phyloP scores from a whole-genome alignment of 1,140 invertebrate species.

The Drosophila bifasciata region DNA sequence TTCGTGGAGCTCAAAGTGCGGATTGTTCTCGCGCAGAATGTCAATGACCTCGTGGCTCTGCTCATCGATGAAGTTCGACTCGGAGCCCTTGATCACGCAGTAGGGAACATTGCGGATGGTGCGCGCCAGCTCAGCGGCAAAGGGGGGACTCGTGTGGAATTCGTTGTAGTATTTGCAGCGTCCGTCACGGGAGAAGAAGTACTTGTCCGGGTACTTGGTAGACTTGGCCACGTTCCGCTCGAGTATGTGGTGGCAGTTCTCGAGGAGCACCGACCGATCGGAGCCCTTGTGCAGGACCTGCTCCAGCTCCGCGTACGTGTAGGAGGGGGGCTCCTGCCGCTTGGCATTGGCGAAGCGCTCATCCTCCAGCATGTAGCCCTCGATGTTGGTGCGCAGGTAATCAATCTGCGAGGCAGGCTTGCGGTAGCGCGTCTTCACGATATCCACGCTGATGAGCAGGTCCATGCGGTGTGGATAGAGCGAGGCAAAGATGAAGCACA shows the following conservation, averaged over 20 bases:
- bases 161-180: conserved; percentile 84
- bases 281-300: conserved; percentile 85
- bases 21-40: conserved; percentile 85
- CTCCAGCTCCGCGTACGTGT: conserved; percentile 86
- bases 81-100: conserved; percentile 75
- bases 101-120: conserved; percentile 75
- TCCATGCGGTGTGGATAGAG: conserved; percentile 87
- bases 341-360: conserved; percentile 67
- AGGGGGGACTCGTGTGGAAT: conserved; percentile 63
- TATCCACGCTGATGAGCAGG: conserved; percentile 87
- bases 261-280: conserved; percentile 85
- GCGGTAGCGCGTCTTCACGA: conserved; percentile 85
- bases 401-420: conserved; percentile 64
- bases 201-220: conserved; percentile 86
- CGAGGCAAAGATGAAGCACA: conserved; percentile 86
- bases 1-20: conserved; percentile 86
- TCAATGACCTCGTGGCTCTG: conserved; percentile 85
- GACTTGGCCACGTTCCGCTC: conserved; percentile 86
- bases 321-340: conserved; percentile 86
- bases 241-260: conserved; percentile 86
- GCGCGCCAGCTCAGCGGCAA: conserved; percentile 66
- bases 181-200: conserved; percentile 87
- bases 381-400: conserved; percentile 71
- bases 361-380: conserved; percentile 75
- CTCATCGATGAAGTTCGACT: conserved; percentile 69